A percentile compares a stretch with the other conserved stretches of the same genome.
phyloP scores from a whole-genome alignment of 2,113 vertebrate species.

The Tringa solitaria region DNA sequence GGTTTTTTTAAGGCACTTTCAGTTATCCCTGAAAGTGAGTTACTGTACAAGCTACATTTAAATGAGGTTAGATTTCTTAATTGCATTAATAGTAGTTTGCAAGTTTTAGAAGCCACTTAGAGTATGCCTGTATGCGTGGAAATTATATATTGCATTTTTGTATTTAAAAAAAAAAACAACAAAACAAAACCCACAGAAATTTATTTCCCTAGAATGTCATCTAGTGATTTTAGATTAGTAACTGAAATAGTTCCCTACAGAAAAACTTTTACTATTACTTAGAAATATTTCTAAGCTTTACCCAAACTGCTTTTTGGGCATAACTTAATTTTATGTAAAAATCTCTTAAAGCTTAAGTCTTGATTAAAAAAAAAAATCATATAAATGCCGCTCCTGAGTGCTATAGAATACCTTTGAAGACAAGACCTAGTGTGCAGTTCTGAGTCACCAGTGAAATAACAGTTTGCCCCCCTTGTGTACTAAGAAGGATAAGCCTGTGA shows the following conservation, averaged over 20 bases:
- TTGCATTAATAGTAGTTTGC: background rate
- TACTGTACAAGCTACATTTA: background rate
- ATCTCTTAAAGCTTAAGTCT: background rate
- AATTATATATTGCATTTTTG: background rate
- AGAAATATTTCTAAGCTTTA: background rate
- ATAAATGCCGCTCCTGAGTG: background rate
- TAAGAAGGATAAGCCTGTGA: background rate
- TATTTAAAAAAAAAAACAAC: background rate
- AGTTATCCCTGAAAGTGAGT: background rate
- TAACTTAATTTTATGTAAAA: background rate
- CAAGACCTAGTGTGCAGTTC: background rate
- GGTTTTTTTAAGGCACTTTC: background rate
- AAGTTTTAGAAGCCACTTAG: background rate
- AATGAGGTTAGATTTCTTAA: background rate
- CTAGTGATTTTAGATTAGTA: background rate
- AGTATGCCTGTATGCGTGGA: background rate
- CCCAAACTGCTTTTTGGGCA: background rate
- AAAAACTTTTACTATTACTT: background rate
- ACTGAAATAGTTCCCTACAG: background rate
- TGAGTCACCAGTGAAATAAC: background rate
- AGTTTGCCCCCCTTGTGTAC: accelerated
- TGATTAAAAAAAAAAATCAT: background rate
- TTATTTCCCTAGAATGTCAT: background rate
- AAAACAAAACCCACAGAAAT: accelerated
- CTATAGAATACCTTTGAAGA: background rate